Base-by-base conservation (phyloP, 2,113 vertebrate species). In the Centropus bengalensis region DNA sequence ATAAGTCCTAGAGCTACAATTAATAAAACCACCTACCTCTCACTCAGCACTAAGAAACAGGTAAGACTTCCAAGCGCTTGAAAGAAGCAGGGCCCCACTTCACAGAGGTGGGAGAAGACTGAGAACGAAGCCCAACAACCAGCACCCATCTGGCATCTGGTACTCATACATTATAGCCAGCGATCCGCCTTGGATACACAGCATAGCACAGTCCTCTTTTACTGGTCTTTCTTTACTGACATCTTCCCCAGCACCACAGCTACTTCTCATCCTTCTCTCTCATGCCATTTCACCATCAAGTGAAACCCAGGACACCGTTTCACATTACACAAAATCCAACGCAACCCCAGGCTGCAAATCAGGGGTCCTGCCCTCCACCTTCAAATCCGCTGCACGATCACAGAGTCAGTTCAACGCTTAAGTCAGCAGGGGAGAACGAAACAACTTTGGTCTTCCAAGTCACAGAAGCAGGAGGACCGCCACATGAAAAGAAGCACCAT, bases 401-500 rank as follows among this genome's bases (percentile, higher is more conserved):
- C 1, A 6, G 63, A 12, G 24, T 47, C 18, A 1, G 30, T 27
- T 81, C 81, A 69, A 55, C 40, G 69, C 2, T 0, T 20, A 63
- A 60, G 8, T 17, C 4, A 49, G 22, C 9, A 2, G 22, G 21
- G 23, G 17, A 26, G 23, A 60, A 64, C 13, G 42, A 73, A 80
- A 42, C 19, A 51, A 82, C 62, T 11, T 27, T 18, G 26, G 33
- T 59, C 13, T 16, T 58, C 30, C 54, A 59, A 64, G 28, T 10
- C 58, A 63, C 33, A 38, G 18, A 19, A 71, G 17, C 5, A 1
- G 21, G 36, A 82, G 60, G 47, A 74, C 27, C 47, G 23, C 27
- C 30, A 21, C 0, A 3, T 0, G 0, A 42, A 26, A 8, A 68
- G 66, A 55, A 69, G 54, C 68, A 52, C 16, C 54, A 60, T 44